Evolutionary conservation across 2,888 invertebrate genomes (phyloP), one percentile per base, ranked within the genome.

Genomic region (Parascotia fuliginaria): DNA sequence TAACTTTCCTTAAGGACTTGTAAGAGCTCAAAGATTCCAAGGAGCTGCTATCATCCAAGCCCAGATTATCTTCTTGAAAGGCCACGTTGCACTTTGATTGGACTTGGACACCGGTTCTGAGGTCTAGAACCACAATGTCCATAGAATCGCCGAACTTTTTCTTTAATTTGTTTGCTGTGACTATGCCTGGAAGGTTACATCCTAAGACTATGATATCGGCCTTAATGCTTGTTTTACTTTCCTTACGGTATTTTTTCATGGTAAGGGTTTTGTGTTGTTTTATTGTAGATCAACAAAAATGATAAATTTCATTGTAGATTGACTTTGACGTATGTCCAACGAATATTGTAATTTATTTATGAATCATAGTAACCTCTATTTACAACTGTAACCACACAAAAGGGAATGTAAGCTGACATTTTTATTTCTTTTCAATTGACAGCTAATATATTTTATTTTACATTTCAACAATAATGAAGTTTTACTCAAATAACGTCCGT

Each of bases 181-280:
- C 87, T 16, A 90, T 85, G 1, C 91, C 92, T 3, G 91, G 87
- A 0, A 92, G 77, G 37, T 80, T 89, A 61, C 89, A 87, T 75
- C 92, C 92, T 56, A 92, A 60, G 29, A 92, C 81, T 22, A 92
- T 90, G 4, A 92, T 82, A 50, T 92, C 92, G 6, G 87, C 90
- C 55, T 77, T 79, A 11, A 90, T 72, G 42, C 75, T 70, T 9
- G 66, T 71, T 43, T 71, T 60, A 6, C 37, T 38, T 9, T 52
- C 46, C 22, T 38, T 58, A 1, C 22, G 45, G n/a, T 49, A 54
- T 51, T 66, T 73, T 44, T 33, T 69, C 37, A 73, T 68, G 75
- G 77, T 77, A 54, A 38, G 19, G 24, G 12, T 9, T 14, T 32
- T 14, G 7, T n/a, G 11, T 15, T 34, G 19, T 9, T 43, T 22